Evolutionary conservation across 2,797 vertebrate species (phyloP), one percentile per base, ranked within the genome.

Genomic region (Argyrosomus regius): DNA sequence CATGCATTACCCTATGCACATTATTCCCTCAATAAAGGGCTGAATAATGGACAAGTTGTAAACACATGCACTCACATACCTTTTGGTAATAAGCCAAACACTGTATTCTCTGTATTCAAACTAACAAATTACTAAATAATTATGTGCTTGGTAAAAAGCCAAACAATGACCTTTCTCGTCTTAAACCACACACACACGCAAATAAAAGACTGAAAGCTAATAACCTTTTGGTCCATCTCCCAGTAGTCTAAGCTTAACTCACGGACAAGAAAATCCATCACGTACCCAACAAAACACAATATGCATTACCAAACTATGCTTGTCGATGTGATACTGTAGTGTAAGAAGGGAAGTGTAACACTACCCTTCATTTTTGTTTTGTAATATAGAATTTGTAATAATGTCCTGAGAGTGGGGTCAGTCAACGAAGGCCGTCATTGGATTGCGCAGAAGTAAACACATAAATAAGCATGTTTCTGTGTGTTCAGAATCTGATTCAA

Each of bases 121-220:
- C 35, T 31, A 56, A 78, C 41, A 79, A 85, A 75, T 61, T 59
- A 70, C 59, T 26, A 61, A 80, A 63, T 80, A 64, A 76, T 76
- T 20, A 65, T 58, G 52, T 65, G 66, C 43, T 74, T 86, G 58
- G 49, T 72, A 18, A 78, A 77, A 75, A 24, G 67, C 58, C 63
- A 81, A 68, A 67, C 22, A 66, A 63, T 74, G 13, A 63, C 24
- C 31, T 67, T 6, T 75, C 46, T 48, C 48, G 68, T 49, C 41
- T 75, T 59, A 41, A 65, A 24, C 68, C 26, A 58, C 82, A 26
- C 45, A 43, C 9, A 46, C 9, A 66, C 2, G 1, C 41, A 26
- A 9, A 57, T 35, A 74, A 28, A 58, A 45, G 3, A 67, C 20
- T 70, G 7, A 69, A 49, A 56, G 63, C 48, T 50, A 46, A 69